Percentiles rank a stretch among this genome's conserved stretches.
Conservation (phyloP, 2,113 vertebrate genomes). For the Gopherus flavomarginatus region DNA sequence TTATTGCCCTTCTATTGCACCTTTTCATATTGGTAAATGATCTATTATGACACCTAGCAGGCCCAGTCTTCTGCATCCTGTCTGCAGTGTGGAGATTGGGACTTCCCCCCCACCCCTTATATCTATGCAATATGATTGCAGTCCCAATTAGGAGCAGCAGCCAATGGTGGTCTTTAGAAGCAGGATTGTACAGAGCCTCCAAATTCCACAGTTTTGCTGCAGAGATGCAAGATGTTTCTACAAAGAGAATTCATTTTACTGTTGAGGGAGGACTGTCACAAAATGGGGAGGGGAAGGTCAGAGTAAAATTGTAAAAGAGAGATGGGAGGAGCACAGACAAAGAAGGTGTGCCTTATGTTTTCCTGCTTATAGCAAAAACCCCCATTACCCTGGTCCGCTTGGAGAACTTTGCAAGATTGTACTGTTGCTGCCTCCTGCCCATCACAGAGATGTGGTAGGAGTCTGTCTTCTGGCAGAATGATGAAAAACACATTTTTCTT, state of each 20-base stretch:
- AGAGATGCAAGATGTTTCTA: slow-evolving; percentile 1
- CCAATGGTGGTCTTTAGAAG: background rate
- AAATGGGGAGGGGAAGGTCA: background rate
- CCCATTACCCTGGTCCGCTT: background rate
- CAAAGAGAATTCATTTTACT: background rate
- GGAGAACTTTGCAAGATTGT: background rate
- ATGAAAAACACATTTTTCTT: background rate
- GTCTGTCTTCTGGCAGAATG: background rate
- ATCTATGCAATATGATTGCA: background rate
- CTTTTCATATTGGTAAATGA: background rate
- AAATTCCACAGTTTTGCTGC: background rate
- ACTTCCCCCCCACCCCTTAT: background rate
- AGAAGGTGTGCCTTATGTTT: background rate
- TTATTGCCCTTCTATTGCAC: background rate
- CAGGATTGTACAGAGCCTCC: background rate
- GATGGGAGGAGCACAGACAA: background rate
- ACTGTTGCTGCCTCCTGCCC: background rate
- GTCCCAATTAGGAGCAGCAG: background rate
- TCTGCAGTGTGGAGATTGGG: background rate
- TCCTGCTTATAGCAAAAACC: background rate
- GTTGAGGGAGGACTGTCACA: background rate
- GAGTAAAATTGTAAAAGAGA: background rate
- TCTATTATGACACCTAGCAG: background rate
- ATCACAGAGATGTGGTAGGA: background rate
- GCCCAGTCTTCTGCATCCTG: background rate